Evolutionary conservation across 2,888 invertebrate species (phyloP).

Genomic region (Parnassius orleans): DNA sequence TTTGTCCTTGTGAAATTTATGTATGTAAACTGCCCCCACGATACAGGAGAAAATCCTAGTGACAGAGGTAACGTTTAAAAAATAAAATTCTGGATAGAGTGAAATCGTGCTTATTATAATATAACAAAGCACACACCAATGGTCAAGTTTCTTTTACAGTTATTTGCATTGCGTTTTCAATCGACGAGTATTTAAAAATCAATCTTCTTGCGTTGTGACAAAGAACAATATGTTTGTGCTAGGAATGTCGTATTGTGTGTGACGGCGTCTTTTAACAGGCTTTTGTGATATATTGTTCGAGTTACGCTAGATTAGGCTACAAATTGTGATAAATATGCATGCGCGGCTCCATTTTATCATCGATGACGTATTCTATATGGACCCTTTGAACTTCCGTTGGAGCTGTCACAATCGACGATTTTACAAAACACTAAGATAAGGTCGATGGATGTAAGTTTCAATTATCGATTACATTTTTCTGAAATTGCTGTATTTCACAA

Average conservation of each 20-base stretch:
- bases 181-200: neutral
- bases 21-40: no score
- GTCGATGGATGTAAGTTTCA: no score
- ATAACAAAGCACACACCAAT: conserved; percentile 1
- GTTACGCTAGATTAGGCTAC: conserved; percentile 40
- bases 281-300: conserved; percentile 24
- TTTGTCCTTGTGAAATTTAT: no score
- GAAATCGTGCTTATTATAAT: conserved; percentile 13
- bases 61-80: no score
- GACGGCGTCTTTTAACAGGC: conserved; percentile 18
- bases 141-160: conserved; percentile 19
- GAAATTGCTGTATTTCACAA: no score
- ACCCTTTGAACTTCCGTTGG: conserved; percentile 7
- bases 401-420: neutral
- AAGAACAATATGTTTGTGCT: neutral
- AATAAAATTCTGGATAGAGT: neutral
- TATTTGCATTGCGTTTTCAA: conserved; percentile 7
- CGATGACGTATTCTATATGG: conserved; percentile 18
- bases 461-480: no score
- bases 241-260: neutral
- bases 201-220: conserved; percentile 11
- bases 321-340: conserved; percentile 38
- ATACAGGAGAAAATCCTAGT: no score
- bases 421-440: neutral
- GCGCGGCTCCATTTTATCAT: conserved; percentile 24